These are phyloP conservation scores for Marisa cornuarietis DNA, from an alignment of 1,140 invertebrate species.

Conservation along the genomic window DNA sequence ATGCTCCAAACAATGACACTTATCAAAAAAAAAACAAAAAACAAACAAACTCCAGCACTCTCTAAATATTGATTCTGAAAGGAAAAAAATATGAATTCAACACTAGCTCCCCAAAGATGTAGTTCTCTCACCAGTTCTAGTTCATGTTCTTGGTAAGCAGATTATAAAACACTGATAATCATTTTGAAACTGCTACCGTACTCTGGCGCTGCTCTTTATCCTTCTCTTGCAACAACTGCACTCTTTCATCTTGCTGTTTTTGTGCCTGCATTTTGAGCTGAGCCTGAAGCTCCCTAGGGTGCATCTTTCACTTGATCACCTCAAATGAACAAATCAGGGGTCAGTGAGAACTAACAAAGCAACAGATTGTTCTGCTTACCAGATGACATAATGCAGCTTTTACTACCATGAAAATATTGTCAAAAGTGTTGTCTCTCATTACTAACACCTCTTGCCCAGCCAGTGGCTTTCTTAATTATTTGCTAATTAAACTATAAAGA, in stretches of 20 bases:
- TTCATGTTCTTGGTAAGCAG: conserved; percentile 33
- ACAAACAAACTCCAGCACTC: too few relatives aligned
- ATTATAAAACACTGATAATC: conserved; percentile 34
- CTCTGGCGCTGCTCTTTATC: conserved; percentile 28
- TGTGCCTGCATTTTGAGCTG: conserved; percentile 25
- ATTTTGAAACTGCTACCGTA: conserved; percentile 31
- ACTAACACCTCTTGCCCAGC: too few relatives aligned
- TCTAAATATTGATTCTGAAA: too few relatives aligned
- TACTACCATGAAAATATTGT: too few relatives aligned
- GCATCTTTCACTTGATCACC: conserved; percentile 25
- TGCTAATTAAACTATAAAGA: too few relatives aligned
- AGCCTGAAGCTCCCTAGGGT: conserved; percentile 22
- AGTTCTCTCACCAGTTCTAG: conserved; percentile 33
- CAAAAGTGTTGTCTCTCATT: too few relatives aligned
- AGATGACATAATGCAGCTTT: too few relatives aligned
- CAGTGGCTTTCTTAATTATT: too few relatives aligned
- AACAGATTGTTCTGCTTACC: background rate
- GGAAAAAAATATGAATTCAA: too few relatives aligned
- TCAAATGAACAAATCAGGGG: background rate
- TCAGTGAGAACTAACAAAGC: background rate
- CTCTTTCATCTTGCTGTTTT: conserved; percentile 24
- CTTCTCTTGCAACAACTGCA: conserved; percentile 27
- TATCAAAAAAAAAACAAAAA: too few relatives aligned
- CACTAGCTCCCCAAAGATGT: too few relatives aligned
- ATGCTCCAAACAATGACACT: too few relatives aligned